Base-by-base conservation (phyloP, 92 coral and sea anemone species). In the Scolanthus callimorphus region DNA sequence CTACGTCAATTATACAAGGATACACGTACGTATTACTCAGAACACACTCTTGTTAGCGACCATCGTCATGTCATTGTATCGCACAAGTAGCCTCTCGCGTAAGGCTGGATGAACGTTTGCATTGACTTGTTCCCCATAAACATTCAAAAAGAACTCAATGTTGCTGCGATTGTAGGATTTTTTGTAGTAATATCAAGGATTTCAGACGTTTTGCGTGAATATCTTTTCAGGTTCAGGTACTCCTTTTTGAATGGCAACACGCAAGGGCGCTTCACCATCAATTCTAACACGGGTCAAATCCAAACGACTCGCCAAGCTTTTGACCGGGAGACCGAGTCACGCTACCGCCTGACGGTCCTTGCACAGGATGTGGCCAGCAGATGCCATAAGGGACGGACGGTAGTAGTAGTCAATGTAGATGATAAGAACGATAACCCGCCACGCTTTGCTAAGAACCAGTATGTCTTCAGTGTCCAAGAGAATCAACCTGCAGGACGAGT, bases 381-480 rank as follows among this genome's bases (percentile, higher is more conserved):
- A 3, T 88, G 96, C 4, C 96, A 88, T 55, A 89, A 85, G 45
- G 96, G 99, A n/a, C 76, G 99, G 9, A 81, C 96, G 1, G 77
- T 76, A 22, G 87, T 88, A 17, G 55, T 58, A 0, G 83, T 88
- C 4, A 20, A 53, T 21, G 86, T 88, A 0, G 38, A 46, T 1
- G 96, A 88, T 29, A 75, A 41, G 11, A 88, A 88, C 46, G 96
- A 88, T 26, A 59, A 88, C 28, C 0, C 48, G 0, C 96, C 96
- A 9, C 1, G 12, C 17, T 88, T 88, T 28, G 26, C 45, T 0
- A 17, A 20, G n/a, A 26, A 51, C 0, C 55, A 39, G 49, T 83
- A 86, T 27, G 46, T 65, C 0, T 84, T 71, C 0, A 53, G 46
- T 10, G 56, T 88, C 27, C 31, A 27, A 9, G 96, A 88, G 51